Conservation (phyloP, 2,888 invertebrate species). For the Drosophila mercatorum region DNA sequence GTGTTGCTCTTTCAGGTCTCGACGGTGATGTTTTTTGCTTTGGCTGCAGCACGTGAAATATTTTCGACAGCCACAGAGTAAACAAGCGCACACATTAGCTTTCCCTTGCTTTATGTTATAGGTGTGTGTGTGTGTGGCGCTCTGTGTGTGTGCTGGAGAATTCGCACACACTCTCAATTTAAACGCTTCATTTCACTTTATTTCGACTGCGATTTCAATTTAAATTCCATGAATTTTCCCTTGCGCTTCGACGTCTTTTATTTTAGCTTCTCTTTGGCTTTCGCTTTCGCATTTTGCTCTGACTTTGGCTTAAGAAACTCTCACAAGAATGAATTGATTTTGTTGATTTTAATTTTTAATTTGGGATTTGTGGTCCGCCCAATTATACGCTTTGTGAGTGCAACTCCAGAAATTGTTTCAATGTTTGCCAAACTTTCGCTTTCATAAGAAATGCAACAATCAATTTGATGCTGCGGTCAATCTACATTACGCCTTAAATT, state of each 20-base stretch:
- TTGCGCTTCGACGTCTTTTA: slow-evolving; percentile 53
- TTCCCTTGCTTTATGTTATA: slow-evolving; percentile 46
- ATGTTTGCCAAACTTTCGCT: slow-evolving; percentile 11
- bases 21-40: slow-evolving; percentile 67
- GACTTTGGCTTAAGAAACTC: slow-evolving; percentile 35
- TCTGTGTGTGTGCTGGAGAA: slow-evolving; percentile 4
- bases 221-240: slow-evolving; percentile 71
- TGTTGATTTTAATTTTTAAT: slow-evolving; percentile 75
- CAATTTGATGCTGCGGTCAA: slow-evolving; percentile 33
- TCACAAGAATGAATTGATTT: slow-evolving; percentile 65
- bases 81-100: slow-evolving; percentile 77
- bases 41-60: slow-evolving; percentile 74
- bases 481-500: slow-evolving; percentile 18
- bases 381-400: slow-evolving; percentile 18
- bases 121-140: not conserved
- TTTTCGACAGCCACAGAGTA: slow-evolving; percentile 76
- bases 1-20: slow-evolving; percentile 41
- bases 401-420: slow-evolving; percentile 21
- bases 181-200: slow-evolving; percentile 80
- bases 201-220: slow-evolving; percentile 80
- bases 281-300: slow-evolving; percentile 5
- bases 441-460: slow-evolving; percentile 57
- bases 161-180: slow-evolving; percentile 59
- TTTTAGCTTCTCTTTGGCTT: slow-evolving; percentile 50
- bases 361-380: slow-evolving; percentile 49